Conservation (phyloP, 1,140 invertebrate genomes). For the Idris sp. region DNA sequence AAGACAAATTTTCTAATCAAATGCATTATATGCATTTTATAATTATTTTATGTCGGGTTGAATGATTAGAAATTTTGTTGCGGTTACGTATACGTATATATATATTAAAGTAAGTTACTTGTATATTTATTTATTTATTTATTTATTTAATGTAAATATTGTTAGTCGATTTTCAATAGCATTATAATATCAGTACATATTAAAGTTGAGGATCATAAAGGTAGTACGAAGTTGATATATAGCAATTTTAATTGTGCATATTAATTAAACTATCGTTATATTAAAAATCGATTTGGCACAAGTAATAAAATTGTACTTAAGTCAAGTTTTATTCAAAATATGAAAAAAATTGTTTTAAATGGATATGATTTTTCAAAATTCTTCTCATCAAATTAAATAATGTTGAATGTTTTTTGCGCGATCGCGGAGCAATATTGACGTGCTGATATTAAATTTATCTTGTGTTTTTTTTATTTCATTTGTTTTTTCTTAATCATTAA, state of each 20-base stretch:
- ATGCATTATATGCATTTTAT: too few relatives aligned
- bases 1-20: too few relatives aligned
- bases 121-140: too few relatives aligned
- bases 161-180: conserved; percentile 9
- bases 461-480: conserved; percentile 75
- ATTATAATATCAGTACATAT: conserved; percentile 17
- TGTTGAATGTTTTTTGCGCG: conserved; percentile 3
- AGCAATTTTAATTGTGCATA: conserved; percentile 27
- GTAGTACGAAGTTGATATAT: too few relatives aligned
- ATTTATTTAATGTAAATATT: conserved; percentile 38
- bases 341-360: conserved; percentile 15
- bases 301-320: conserved; percentile 17
- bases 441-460: conserved; percentile 74
- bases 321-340: conserved; percentile 30
- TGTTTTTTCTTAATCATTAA: conserved; percentile 76
- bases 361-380: too few relatives aligned
- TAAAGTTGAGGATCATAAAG: too few relatives aligned
- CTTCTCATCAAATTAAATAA: too few relatives aligned
- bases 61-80: too few relatives aligned
- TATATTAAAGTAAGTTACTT: too few relatives aligned
- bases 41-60: too few relatives aligned
- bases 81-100: too few relatives aligned
- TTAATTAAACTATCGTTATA: conserved; percentile 3
- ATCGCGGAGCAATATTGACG: conserved; percentile 53
- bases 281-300: conserved; percentile 28